These are phyloP conservation scores for Leucoraja ocellata DNA, from an alignment of 2,797 vertebrate species.

Conservation along the genomic window DNA sequence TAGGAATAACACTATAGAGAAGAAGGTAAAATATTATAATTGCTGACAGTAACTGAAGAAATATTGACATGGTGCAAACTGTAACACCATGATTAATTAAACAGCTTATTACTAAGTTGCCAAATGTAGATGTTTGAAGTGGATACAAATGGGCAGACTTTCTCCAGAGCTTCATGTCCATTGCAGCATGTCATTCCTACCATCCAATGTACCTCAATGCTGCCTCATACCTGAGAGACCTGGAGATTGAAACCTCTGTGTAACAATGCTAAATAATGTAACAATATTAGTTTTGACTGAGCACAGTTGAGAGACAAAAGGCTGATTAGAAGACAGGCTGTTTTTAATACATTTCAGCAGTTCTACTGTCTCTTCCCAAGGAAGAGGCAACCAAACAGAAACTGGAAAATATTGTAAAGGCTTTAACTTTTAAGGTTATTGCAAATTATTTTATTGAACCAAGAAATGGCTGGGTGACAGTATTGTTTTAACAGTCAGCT, in stretches of 20 bases:
- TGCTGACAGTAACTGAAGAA: not conserved
- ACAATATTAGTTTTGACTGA: not conserved
- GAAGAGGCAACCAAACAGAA: not conserved
- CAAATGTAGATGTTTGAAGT: not conserved
- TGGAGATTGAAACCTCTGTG: not conserved
- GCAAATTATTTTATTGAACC: not conserved
- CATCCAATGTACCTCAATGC: not conserved
- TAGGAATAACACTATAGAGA: not conserved
- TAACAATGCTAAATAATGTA: not conserved
- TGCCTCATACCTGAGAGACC: not conserved
- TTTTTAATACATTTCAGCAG: not conserved
- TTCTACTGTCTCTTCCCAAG: not conserved
- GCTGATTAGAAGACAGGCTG: not conserved
- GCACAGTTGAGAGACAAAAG: not conserved
- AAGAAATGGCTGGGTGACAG: not conserved
- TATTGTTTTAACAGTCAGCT: not conserved
- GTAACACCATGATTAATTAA: not conserved
- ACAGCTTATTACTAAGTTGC: not conserved
- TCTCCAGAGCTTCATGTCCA: not conserved
- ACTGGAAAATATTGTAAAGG: not conserved
- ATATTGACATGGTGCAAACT: not conserved
- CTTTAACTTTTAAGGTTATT: not conserved
- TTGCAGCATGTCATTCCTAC: not conserved
- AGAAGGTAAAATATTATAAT: not conserved
- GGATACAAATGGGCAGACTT: not conserved